Percentiles rank a stretch among this genome's conserved stretches.
phyloP scores from a whole-genome alignment of 2,888 invertebrate species.

The Operophtera brumata region DNA sequence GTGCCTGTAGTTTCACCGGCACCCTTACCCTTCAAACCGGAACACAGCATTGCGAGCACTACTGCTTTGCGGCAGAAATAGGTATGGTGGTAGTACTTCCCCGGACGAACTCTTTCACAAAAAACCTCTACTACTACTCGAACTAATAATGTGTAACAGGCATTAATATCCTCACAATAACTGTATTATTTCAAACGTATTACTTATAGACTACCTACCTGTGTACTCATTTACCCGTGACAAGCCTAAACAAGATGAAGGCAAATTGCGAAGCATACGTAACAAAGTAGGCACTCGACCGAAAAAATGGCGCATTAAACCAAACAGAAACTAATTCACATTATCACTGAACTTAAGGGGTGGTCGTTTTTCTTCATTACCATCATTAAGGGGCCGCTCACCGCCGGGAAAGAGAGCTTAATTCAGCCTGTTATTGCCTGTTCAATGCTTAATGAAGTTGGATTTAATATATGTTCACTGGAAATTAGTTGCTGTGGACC shows the following conservation, averaged over 20 bases:
- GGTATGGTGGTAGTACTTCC: too few species aligned
- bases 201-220: not conserved
- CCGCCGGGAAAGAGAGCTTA: conserved; percentile 42
- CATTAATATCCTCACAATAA: too few species aligned
- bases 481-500: conserved; percentile 32
- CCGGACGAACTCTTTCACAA: too few species aligned
- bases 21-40: too few species aligned
- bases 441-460: conserved; percentile 63
- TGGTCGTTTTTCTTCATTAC: conserved; percentile 49
- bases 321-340: conserved; percentile 45
- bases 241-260: conserved; percentile 6
- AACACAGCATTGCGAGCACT: too few species aligned
- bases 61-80: too few species aligned
- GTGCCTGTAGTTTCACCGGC: too few species aligned
- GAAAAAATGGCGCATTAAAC: conserved; percentile 40
- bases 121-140: too few species aligned
- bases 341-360: conserved; percentile 43
- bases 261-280: conserved; percentile 13
- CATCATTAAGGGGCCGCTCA: conserved; percentile 37
- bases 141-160: too few species aligned
- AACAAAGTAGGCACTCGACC: conserved; percentile 33
- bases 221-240: not conserved
- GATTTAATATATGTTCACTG: conserved; percentile 54
- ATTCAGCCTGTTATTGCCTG: conserved; percentile 58
- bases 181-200: too few species aligned